Conservation (phyloP, 2,113 vertebrate genomes). For the Misgurnus mizolepis region DNA sequence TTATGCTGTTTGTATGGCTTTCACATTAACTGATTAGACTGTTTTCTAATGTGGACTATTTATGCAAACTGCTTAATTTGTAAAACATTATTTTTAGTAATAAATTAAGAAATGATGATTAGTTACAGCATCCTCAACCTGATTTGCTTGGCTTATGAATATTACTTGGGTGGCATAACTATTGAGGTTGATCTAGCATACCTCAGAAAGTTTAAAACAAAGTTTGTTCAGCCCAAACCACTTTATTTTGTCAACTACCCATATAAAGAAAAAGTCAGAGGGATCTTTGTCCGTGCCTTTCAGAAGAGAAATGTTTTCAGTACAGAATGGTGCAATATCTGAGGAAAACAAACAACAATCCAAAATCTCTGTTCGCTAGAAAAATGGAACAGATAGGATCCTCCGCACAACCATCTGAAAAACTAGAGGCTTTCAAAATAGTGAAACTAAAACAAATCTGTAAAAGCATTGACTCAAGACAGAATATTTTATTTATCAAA, state of each 20-base stretch:
- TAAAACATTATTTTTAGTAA: too few relatives aligned
- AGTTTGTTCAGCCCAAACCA: too few relatives aligned
- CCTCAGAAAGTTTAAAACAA: too few relatives aligned
- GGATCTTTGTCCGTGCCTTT: background rate
- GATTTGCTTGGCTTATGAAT: too few relatives aligned
- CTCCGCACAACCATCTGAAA: constrained; percentile 40
- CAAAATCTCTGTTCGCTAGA: background rate
- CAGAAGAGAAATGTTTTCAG: background rate
- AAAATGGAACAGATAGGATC: constrained; percentile 11
- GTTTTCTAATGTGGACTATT: too few relatives aligned
- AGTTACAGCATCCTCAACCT: too few relatives aligned
- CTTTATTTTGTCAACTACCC: background rate
- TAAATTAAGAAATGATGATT: too few relatives aligned
- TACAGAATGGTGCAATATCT: background rate
- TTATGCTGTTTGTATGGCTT: background rate
- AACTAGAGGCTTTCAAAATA: constrained; percentile 37
- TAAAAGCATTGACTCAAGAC: constrained; percentile 29
- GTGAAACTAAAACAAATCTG: constrained; percentile 13
- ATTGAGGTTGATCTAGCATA: too few relatives aligned
- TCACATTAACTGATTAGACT: background rate
- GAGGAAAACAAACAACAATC: background rate
- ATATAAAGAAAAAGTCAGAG: background rate
- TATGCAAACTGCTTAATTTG: too few relatives aligned
- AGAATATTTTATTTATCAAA: background rate
- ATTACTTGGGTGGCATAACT: too few relatives aligned